Conservation (phyloP, 1,140 invertebrate genomes). For the Daktulosphaira vitifoliae region DNA sequence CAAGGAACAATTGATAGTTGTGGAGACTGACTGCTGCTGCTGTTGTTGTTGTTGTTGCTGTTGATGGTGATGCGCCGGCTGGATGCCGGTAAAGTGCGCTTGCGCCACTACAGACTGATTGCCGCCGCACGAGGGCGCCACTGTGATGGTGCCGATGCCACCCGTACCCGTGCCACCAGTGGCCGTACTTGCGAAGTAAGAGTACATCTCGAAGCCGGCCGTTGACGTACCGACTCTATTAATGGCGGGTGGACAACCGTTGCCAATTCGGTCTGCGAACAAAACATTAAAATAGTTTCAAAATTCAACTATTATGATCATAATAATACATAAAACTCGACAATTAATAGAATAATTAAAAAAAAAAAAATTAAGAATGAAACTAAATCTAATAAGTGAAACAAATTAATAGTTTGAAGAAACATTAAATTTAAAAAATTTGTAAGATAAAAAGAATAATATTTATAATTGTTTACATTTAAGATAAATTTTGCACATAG, state of each 20-base stretch:
- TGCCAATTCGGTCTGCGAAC: neutral
- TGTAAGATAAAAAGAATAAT: too few species aligned
- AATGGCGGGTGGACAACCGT: neutral
- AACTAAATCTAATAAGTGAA: too few species aligned
- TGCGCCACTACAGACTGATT: neutral
- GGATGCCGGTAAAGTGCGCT: slow-evolving; percentile 27
- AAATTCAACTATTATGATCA: too few species aligned
- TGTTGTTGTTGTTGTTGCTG: slow-evolving; percentile 9
- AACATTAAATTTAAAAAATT: too few species aligned
- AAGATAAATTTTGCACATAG: too few species aligned
- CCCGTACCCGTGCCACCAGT: slow-evolving; percentile 11
- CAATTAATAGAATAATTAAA: too few species aligned
- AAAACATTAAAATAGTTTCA: too few species aligned
- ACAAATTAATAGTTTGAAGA: too few species aligned
- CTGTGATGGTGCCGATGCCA: slow-evolving; percentile 2
- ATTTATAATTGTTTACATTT: too few species aligned
- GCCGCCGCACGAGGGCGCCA: slow-evolving; percentile 32
- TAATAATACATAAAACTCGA: too few species aligned
- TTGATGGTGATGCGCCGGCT: neutral
- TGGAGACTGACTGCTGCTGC: slow-evolving; percentile 29
- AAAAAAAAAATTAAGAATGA: too few species aligned
- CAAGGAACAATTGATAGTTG: slow-evolving; percentile 25
- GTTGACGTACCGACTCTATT: neutral
- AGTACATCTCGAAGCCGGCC: slow-evolving; percentile 29
- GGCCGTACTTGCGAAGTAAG: slow-evolving; percentile 24